Evolutionary conservation across 2,888 invertebrate species (phyloP), one percentile per base, ranked within the genome.

Genomic region (Diarsia rubi): DNA sequence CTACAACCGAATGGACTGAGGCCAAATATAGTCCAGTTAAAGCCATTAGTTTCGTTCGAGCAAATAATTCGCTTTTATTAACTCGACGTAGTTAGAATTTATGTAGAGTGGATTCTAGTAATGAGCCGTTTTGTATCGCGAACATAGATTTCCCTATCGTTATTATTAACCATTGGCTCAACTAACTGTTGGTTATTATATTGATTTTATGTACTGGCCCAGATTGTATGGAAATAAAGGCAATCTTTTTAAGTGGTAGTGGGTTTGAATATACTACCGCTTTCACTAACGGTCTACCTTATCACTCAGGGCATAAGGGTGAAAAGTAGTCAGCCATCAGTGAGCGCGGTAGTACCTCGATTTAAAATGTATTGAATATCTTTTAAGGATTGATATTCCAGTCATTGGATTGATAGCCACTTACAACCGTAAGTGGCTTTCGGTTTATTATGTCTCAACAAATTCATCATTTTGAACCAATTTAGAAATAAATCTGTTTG

Each of bases 51-150:
- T 80, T 70, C n/a, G 67, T 80, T 75, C 37, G 27, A 70, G 63
- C 75, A 67, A 81, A 83, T 80, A 75, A 81, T 83, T 84, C 54
- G 54, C 67, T 70, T 75, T 75, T 81, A 83, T 80, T 54, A 67
- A 84, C 67, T 60, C 19, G 21, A 27, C 19, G 54, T 60, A 75
- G 69, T 68, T 80, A 75, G 67, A 80, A 79, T 83, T 62, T 78
- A 74, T 79, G 59, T 68, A 8, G 11, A 72, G 11, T 79, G 54
- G 14, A 27, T 62, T 52, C n/a, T 11, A 54, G 45, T 79, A 68
- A 74, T 83, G 37, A 59, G 42, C 24, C 45, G 44, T 65, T 71
- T 64, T 62, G 62, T 79, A 79, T 60, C 24, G 24, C 60, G 11
- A n/a, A 42, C 68, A 31, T 64, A 65, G 1, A 62, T 79, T 83